Evolutionary conservation across 2,797 vertebrate species (phyloP).

Genomic region (Xyrichtys novacula): DNA sequence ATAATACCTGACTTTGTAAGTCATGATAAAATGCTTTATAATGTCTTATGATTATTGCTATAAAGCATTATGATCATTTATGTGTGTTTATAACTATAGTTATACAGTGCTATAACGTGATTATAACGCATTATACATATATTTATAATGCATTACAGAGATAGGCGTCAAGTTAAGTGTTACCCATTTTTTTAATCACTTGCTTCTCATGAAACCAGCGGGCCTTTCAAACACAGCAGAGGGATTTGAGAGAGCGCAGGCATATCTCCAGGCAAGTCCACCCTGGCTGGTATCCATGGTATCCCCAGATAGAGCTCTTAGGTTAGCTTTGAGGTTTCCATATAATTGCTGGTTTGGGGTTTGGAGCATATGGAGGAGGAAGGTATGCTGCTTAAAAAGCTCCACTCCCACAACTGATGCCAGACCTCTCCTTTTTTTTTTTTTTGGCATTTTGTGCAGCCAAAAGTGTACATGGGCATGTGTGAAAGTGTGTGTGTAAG

Average conservation of each 20-base stretch:
- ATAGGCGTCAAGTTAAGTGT: no score
- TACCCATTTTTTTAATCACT: no score
- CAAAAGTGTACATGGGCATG: constrained; percentile 34
- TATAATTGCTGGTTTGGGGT: constrained; percentile 63
- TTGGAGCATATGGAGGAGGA: constrained; percentile 55
- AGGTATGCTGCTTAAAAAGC: constrained; percentile 61
- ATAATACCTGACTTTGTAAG: no score
- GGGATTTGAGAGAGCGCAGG: constrained; percentile 23
- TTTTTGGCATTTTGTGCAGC: constrained; percentile 43
- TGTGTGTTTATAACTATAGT: no score
- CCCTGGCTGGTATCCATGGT: constrained; percentile 41
- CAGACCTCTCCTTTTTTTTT: constrained; percentile 55
- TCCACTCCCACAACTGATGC: constrained; percentile 57
- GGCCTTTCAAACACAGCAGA: constrained; percentile 37
- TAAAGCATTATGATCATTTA: no score
- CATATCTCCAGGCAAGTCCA: constrained; percentile 43
- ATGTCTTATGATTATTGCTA: no score
- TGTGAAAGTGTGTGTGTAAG: constrained; percentile 13
- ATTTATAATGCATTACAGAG: no score
- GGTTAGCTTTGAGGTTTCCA: constrained; percentile 72
- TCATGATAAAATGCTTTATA: no score
- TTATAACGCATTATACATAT: no score
- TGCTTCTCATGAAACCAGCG: constrained; percentile 7
- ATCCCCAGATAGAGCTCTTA: constrained; percentile 54
- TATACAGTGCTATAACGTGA: no score